Evolutionary conservation across 2,888 invertebrate species (phyloP).

Genomic region (Macaria notata): DNA sequence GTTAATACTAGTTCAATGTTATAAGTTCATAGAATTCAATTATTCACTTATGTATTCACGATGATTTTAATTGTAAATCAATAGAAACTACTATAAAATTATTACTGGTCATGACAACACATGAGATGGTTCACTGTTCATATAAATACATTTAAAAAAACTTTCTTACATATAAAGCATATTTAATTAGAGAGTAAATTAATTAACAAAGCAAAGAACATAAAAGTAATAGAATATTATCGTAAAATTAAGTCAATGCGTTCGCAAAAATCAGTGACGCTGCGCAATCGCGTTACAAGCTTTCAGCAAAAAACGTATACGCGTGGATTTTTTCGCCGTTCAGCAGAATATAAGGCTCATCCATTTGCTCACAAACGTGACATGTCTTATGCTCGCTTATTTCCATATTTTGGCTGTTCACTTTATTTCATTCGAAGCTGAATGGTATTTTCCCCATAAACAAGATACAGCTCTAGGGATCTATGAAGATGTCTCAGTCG

Average conservation of each 20-base stretch:
- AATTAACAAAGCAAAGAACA: neutral
- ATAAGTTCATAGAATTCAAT: too few species aligned
- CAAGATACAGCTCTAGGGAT: constrained; percentile 10
- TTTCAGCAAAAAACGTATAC: neutral
- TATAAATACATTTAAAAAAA: too few species aligned
- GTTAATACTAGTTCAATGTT: too few species aligned
- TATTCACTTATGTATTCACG: too few species aligned
- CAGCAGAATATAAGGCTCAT: constrained; percentile 25
- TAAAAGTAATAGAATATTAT: neutral
- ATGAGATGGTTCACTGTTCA: too few species aligned
- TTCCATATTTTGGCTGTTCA: constrained; percentile 22
- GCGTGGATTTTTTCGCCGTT: constrained; percentile 15
- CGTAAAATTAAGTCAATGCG: constrained; percentile 13
- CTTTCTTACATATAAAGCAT: too few species aligned
- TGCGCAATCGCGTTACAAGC: constrained; percentile 1
- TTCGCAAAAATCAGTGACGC: constrained; percentile 8
- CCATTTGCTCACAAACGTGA: constrained; percentile 26
- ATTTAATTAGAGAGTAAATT: neutral
- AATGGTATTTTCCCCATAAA: constrained; percentile 6
- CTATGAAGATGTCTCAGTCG: constrained; percentile 1
- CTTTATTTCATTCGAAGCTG: constrained; percentile 14
- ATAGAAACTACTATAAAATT: too few species aligned
- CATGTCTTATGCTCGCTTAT: constrained; percentile 21
- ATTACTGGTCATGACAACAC: too few species aligned
- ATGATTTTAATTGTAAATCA: too few species aligned